Conservation (phyloP, 2,113 vertebrate species). For the Naja naja region DNA sequence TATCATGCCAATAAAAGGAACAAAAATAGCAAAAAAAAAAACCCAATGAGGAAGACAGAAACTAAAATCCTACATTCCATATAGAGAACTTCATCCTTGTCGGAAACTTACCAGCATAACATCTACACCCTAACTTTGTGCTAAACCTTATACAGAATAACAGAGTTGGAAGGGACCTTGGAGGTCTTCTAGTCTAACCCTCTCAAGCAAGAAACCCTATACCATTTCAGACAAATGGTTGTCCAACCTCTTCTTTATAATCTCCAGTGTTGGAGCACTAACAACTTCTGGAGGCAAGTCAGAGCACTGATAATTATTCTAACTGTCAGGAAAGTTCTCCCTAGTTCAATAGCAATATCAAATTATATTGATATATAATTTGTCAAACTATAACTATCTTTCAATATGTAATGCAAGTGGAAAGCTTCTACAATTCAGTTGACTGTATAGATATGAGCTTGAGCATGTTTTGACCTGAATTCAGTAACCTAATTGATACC, state of each 20-base stretch:
- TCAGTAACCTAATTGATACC: not conserved
- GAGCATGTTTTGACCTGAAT: not conserved
- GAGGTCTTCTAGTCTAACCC: no score
- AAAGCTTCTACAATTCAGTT: accelerated
- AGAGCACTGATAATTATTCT: no score
- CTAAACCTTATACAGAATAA: not conserved
- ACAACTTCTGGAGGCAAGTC: no score
- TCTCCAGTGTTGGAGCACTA: no score
- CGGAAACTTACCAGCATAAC: not conserved
- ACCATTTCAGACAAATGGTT: no score
- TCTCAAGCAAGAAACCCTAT: no score
- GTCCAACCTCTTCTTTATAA: no score
- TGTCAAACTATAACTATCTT: not conserved
- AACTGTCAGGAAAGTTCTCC: no score
- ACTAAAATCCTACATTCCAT: not conserved
- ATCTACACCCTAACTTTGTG: not conserved
- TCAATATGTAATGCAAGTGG: not conserved
- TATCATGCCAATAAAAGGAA: not conserved
- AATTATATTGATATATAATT: no score
- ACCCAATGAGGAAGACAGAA: not conserved
- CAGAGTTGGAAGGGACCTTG: no score
- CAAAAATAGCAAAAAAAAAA: not conserved
- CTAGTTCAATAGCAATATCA: no score
- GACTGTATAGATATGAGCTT: no score
- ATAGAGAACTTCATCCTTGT: not conserved